phyloP scores from a whole-genome alignment of 2,888 invertebrate genomes.

The Chrysomela aeneicollis region DNA sequence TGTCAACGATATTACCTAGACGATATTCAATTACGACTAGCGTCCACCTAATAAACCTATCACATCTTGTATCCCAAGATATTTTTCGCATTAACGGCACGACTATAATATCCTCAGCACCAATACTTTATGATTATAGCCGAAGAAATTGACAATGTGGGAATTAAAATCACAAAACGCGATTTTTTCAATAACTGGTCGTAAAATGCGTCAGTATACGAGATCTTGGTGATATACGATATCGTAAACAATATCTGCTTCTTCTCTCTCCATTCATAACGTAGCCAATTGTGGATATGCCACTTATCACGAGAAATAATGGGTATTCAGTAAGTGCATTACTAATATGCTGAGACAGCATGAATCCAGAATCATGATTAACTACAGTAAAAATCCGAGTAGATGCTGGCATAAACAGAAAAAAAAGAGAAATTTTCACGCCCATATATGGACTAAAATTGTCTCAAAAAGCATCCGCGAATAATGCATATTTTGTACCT shows the following conservation, averaged over 20 bases:
- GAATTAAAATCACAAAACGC: constrained; percentile 33
- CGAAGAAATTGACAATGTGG: constrained; percentile 31
- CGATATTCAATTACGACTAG: not conserved
- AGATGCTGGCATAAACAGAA: too few species aligned
- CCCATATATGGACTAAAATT: too few species aligned
- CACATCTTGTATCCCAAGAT: not conserved
- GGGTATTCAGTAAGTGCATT: not conserved
- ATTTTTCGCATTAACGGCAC: constrained; percentile 7
- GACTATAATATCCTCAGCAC: constrained; percentile 13
- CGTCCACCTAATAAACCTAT: not conserved
- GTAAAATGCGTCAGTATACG: not conserved
- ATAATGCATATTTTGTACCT: too few species aligned
- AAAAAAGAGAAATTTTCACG: too few species aligned
- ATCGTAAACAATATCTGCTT: not conserved
- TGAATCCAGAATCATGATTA: too few species aligned
- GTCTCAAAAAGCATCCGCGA: too few species aligned
- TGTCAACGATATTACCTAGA: not conserved
- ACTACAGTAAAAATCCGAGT: too few species aligned
- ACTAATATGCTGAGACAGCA: too few species aligned
- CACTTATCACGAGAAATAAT: not conserved
- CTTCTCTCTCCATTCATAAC: not conserved
- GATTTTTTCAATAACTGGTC: not conserved
- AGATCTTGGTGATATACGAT: not conserved
- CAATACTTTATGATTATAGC: constrained; percentile 29
- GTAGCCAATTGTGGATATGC: not conserved